Evolutionary conservation across 2,113 vertebrate genomes (phyloP).

Genomic region (Peromyscus maniculatus): DNA sequence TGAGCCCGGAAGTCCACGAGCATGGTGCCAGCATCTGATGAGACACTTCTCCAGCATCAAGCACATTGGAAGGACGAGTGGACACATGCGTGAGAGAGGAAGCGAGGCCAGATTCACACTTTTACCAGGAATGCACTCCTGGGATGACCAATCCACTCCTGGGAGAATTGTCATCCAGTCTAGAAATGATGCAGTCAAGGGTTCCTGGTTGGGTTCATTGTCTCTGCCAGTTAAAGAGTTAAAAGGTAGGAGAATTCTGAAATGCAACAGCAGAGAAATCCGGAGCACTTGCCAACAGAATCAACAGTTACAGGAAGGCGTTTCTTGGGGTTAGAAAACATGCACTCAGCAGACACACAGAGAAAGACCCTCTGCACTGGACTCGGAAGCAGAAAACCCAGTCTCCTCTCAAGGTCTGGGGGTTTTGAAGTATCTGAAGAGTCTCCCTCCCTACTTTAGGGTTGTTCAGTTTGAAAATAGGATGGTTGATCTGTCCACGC

Average conservation of each 20-base stretch:
- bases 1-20: background rate
- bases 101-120: background rate
- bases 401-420: background rate
- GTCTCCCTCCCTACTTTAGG: background rate
- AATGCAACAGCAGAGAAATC: background rate
- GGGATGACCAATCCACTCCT: too few species aligned
- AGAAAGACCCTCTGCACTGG: background rate
- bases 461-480: background rate
- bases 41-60: background rate
- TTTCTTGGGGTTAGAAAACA: background rate
- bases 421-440: background rate
- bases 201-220: background rate
- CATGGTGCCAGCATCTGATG: background rate
- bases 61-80: background rate
- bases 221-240: background rate
- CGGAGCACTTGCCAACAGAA: background rate
- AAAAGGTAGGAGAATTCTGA: background rate
- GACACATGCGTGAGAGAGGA: background rate
- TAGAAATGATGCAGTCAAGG: background rate
- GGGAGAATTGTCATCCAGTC: background rate
- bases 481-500: background rate
- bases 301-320: background rate
- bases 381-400: too few species aligned
- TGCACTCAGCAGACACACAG: background rate
- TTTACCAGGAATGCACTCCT: background rate